phyloP scores from a whole-genome alignment of 1,140 invertebrate species.

The Homarus americanus region DNA sequence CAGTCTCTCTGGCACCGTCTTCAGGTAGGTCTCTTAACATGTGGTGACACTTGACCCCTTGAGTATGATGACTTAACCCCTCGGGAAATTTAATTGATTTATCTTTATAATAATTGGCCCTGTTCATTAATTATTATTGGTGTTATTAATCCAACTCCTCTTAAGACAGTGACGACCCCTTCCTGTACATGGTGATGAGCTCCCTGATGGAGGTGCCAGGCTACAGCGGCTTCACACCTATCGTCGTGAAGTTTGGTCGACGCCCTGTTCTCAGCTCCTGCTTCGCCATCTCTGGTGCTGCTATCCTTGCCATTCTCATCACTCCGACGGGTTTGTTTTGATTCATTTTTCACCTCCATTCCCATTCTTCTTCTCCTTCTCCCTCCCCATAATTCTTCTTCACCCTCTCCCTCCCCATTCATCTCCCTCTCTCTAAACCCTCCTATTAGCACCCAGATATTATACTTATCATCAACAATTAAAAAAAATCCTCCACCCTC shows the following conservation, averaged over 20 bases:
- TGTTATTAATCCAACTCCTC: too few species aligned
- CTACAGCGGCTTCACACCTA: conserved; percentile 59
- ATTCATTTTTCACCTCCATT: not conserved
- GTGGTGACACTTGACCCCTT: too few species aligned
- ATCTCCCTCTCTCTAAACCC: too few species aligned
- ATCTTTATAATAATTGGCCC: not conserved
- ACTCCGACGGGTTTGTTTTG: conserved; percentile 39
- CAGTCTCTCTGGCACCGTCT: conserved; percentile 81
- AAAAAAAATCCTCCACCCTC: too few species aligned
- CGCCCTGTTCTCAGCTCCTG: conserved; percentile 42
- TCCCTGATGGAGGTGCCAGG: conserved; percentile 68
- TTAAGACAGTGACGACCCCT: conserved; percentile 55
- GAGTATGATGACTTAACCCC: too few species aligned
- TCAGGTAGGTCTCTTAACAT: too few species aligned
- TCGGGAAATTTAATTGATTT: not conserved
- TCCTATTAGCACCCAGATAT: too few species aligned
- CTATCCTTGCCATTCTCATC: conserved; percentile 58
- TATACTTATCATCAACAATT: too few species aligned
- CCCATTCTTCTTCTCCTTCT: not conserved
- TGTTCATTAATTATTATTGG: too few species aligned
- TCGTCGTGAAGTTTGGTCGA: conserved; percentile 50
- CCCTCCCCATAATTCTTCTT: too few species aligned
- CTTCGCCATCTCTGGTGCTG: conserved; percentile 50
- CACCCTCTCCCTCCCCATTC: too few species aligned
- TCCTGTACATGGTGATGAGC: conserved; percentile 63